Evolutionary conservation across 2,797 vertebrate species (phyloP), one percentile per base, ranked within the genome.

Genomic region (Lycodopsis pacificus): DNA sequence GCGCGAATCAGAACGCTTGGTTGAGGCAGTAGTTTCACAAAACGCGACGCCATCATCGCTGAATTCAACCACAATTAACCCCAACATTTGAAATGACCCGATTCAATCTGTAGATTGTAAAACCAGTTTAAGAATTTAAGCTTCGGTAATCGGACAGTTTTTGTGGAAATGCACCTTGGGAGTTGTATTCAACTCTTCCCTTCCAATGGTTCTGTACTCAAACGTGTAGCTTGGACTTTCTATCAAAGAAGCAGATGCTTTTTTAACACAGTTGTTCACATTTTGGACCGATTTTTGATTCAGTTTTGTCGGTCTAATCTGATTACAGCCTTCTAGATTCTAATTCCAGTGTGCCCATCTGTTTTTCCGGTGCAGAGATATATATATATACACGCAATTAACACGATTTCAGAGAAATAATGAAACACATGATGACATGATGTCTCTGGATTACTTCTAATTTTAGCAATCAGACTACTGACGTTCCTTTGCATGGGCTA

Each of bases 331-430:
- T 32, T 38, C 6, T 59, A 4, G 22, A 59, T 73, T 77, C 53
- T 70, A 65, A 56, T 71, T 80, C 70, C 51, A 69, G 56, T 48
- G 4, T 6, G 22, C 12, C 15, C 42, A 59, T 65, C 66, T 70
- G 66, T 67, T 80, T 79, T 40, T 65, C 19, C 1, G 12, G 58
- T 32, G 32, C 32, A 62, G 9, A 44, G 3, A 32, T 32, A 32
- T 32, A 32, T 32, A 32, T 32, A 68, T 12, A 2, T 58, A 58
- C 40, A 20, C 36, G 27, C 20, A 46, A 42, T 74, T 30, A 62
- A 77, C 67, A 56, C 7, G n/a, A 73, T 79, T 77, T 73, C 20
- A 40, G 46, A 80, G 51, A 63, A 36, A 70, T 61, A 49, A 81
- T n/a, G 19, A 20, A 59, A 42, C 40, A 54, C 34, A 73, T 57